phyloP scores from a whole-genome alignment of 2,797 vertebrate species.

The Peromyscus melanophrys region DNA sequence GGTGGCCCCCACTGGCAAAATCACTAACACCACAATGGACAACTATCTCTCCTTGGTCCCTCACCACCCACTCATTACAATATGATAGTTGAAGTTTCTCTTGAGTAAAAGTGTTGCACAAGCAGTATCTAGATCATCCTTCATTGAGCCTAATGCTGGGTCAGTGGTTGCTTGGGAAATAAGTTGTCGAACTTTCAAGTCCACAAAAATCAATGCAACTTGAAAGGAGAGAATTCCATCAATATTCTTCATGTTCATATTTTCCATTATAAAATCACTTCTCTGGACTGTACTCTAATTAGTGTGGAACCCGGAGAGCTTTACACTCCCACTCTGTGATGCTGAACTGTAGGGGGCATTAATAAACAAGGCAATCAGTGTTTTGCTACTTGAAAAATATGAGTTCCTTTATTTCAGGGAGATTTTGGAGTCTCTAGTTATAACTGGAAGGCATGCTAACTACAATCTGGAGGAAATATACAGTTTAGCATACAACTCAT shows the following conservation, averaged over 20 bases:
- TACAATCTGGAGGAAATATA: constrained; percentile 11
- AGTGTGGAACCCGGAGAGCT: background rate
- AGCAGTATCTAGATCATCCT: background rate
- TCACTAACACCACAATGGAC: background rate
- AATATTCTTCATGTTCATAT: background rate
- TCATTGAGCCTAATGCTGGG: background rate
- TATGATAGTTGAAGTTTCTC: background rate
- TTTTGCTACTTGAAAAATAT: constrained; percentile 32
- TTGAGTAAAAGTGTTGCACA: background rate
- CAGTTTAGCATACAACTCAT: background rate
- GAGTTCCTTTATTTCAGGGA: constrained; percentile 45
- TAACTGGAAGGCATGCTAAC: constrained; percentile 28
- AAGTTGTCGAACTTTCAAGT: background rate
- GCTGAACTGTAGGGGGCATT: background rate
- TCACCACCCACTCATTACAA: background rate
- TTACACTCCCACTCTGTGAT: background rate
- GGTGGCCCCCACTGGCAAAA: background rate
- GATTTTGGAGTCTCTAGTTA: constrained; percentile 22
- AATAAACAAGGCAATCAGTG: constrained; percentile 55
- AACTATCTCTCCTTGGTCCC: background rate
- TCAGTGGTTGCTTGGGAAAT: background rate
- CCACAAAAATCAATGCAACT: background rate
- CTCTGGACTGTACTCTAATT: constrained; percentile 67
- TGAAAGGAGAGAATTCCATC: constrained; percentile 32
- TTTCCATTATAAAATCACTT: constrained; percentile 65